Evolutionary conservation across 2,888 invertebrate species (phyloP), one percentile per base, ranked within the genome.

Genomic region (Pycnomerus fuliginosus): DNA sequence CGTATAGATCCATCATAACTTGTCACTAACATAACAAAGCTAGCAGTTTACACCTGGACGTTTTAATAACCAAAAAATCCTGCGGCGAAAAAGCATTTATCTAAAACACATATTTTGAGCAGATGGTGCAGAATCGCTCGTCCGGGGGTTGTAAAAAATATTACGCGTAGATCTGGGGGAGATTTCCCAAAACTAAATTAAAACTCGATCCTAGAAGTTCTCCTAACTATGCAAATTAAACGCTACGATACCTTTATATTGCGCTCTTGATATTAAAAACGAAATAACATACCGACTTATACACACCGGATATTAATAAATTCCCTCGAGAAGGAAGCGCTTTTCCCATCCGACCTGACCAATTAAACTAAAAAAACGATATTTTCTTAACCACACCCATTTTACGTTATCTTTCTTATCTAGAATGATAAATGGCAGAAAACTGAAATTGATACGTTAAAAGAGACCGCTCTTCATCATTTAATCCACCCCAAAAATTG

Each of bases 1-100:
- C 55, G 42, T 32, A 44, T 25, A 61, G 62, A 68, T 68, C 67
- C 62, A 68, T 68, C 68, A 68, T 62, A 62, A 65, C 64, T 66
- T 68, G 68, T 68, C 68, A 67, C 46, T 47, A 53, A 48, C 42
- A 48, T 49, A 51, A 57, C 53, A 56, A 56, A 55, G 52, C 52
- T 39, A 27, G 16, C 41, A 49, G 50, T 55, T 58, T 60, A 59
- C 62, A 62, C 62, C 62, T 62, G 62, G 62, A 59, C 57, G 58
- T 55, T 61, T 57, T 61, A 53, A 54, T 53, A 52, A 37, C 28
- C 15, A 52, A 55, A 64, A 62, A 64, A 62, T 62, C 63, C 62
- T 56, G 60, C 60, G 62, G 61, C 58, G 60, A 62, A 62, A 61
- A 55, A 56, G 54, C 62, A 61, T 63, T 62, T 62, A 43, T 48